Base-by-base conservation (phyloP, 2,797 vertebrate species). In the Lepus oiostolus region DNA sequence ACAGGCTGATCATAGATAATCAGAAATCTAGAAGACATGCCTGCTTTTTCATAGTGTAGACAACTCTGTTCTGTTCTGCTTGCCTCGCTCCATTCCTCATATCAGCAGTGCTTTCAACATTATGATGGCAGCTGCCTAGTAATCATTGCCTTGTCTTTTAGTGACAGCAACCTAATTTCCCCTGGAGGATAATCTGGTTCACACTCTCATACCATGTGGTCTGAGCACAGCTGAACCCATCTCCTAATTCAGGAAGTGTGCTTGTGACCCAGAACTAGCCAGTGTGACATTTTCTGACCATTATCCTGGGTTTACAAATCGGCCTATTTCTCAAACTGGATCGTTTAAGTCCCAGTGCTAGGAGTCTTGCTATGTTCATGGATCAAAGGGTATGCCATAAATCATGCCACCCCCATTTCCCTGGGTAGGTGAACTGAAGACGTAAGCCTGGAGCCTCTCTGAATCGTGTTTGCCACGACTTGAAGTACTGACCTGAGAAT, bases 61-160 rank as follows among this genome's bases (percentile, higher is more conserved):
- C 26, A 52, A 42, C 13, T 42, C 68, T n/a, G 42, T 74, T 52
- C 42, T 58, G 4, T 76, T 32, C 17, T 13, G 74, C 17, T 60
- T 42, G 72, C 19, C 19, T 28, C 26, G 77, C 88, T 95, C 82
- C 32, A 54, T 5, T 68, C n/a, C 21, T 90, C 21, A 2, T 32
- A 26, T 58, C 62, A 30, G 3, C 2, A 26, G 63, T 13, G 6
- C 3, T 71, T 83, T 93, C 35, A 65, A 75, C 32, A 68, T 58
- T 30, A 6, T 28, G 30, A 26, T 10, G n/a, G 71, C 60, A 52
- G 24, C 60, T 95, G 70, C 13, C 42, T 35, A 70, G 24, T 24
- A 47, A 84, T 72, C 35, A 7, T 35, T 60, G 19, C 62, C 90
- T 79, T 83, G 82, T 91, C 86, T 93, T 85, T 80, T 35, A 74